Base-by-base conservation (phyloP, 1,140 invertebrate species). In the Orussus abietinus region DNA sequence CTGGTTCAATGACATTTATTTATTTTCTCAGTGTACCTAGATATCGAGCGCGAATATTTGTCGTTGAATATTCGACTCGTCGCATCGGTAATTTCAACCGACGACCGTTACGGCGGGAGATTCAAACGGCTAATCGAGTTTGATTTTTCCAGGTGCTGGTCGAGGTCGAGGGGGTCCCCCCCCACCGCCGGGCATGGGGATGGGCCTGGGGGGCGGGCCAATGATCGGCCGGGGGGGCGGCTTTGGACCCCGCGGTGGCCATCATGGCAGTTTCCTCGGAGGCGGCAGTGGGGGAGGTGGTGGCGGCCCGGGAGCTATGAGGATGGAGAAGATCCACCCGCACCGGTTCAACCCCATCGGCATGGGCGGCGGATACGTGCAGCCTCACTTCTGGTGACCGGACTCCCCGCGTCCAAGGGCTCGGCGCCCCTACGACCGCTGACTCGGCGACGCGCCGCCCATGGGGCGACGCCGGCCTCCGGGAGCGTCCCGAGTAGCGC, bases 311-410 rank as follows among this genome's bases (percentile, higher is more conserved):
- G 71, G 70, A 4, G 71, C 69, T 2, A 72, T 74, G 64, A 60
- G 73, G 15, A 72, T 72, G 70, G 72, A 74, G n/a, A 74, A 74
- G 38, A 65, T 72, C 5, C 70, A 74, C 38, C 67, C 67, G 0
- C 71, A 73, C 35, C 69, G 71, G 6, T 74, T 72, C 45, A 74
- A 72, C 43, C 69, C 71, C 0, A 62, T 74, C 15, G 69, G 71
- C 4, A 74, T 72, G 71, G 69, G 69, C 0, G 69, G 71, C 11
- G 59, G 64, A 15, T 74, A 72, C 37, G 67, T 70, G 21, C 69
- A 70, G 29, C 65, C 69, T 4, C 69, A 72, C 36, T 74, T 74
- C 45, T 74, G 71, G 71, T 74, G 71, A 74, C 59, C 55, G 41
- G 17, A 33, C 17, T 33, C 7, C 32, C 22, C 30, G 10, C 15